Base-by-base conservation (phyloP, 2,113 vertebrate genomes). In the Jacana jacana region DNA sequence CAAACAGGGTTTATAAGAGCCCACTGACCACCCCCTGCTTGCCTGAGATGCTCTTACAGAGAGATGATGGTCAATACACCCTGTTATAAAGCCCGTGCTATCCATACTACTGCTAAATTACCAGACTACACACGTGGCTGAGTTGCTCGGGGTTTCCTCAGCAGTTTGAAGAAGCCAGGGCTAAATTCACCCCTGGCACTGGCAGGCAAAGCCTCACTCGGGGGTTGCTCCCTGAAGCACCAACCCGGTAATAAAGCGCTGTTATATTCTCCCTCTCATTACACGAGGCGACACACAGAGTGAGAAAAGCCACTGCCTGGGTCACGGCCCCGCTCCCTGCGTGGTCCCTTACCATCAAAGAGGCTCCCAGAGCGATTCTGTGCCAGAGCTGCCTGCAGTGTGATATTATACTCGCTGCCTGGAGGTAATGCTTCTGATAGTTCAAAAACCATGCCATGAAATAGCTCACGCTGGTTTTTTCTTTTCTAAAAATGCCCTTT, bases 21-120 rank as follows among this genome's bases (percentile, higher is more conserved):
- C 58, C 10, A 1, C 1, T 46, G 44, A 57, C 39, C 63, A 24
- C 30, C 68, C 35, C 28, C 68, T 35, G 33, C 18, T 13, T 72
- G 54, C 68, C 3, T 37, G 69, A 57, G 4, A 2, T 3, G 33
- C 31, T 23, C 31, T 57, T 49, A 42, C 9, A 71, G 37, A 17
- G 3, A 33, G 0, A 17, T 0, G 0, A 20, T 2, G 37, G 51
- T 35, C 46, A 81, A 16, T 5, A 20, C 11, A 54, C 15, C 42
- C 22, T 1, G 4, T 25, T 54, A 28, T 2, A 30, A 61, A 77
- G 15, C 1, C 3, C 11, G 12, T 8, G 23, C 51, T 42, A 22
- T 27, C n/a, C n/a, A n/a, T 58, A 55, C 60, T 11, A 42, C 8
- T n/a, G 17, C 31, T 81, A 49, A n/a, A n/a, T n/a, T n/a, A n/a